Conservation (phyloP, 2,113 vertebrate genomes). For the Ardeotis arabs region DNA sequence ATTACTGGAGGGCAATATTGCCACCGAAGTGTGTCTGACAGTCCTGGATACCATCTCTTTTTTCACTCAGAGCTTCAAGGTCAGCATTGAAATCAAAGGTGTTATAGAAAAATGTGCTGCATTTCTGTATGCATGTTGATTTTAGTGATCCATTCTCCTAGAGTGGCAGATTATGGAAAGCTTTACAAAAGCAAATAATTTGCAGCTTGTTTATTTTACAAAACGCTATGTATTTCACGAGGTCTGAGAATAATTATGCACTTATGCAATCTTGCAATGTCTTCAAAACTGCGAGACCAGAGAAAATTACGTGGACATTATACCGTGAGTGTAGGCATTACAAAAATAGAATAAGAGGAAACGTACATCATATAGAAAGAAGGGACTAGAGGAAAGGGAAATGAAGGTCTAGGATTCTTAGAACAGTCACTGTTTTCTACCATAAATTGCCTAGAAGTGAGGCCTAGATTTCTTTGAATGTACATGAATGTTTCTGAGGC, state of each 20-base stretch:
- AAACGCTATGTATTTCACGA: background rate
- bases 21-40: slow-evolving; percentile 89
- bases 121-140: background rate
- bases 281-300: background rate
- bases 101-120: background rate
- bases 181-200: background rate
- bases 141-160: background rate
- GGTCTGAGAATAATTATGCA: background rate
- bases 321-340: background rate
- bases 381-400: background rate
- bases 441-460: background rate
- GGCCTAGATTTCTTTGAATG: background rate
- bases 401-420: background rate
- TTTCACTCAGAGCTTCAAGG: slow-evolving; percentile 95
- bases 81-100: slow-evolving; percentile 56
- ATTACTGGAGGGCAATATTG: slow-evolving; percentile 90
- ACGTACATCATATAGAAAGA: background rate
- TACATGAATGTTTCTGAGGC: background rate
- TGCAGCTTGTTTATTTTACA: background rate
- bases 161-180: background rate
- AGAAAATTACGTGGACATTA: background rate
- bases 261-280: background rate
- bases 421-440: background rate
- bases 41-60: slow-evolving; percentile 91
- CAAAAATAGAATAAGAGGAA: slow-evolving; percentile 30